Evolutionary conservation across 37 sponge, comb jelly and placozoan genomes (phyloP).

Genomic region (Crambe crambe): DNA sequence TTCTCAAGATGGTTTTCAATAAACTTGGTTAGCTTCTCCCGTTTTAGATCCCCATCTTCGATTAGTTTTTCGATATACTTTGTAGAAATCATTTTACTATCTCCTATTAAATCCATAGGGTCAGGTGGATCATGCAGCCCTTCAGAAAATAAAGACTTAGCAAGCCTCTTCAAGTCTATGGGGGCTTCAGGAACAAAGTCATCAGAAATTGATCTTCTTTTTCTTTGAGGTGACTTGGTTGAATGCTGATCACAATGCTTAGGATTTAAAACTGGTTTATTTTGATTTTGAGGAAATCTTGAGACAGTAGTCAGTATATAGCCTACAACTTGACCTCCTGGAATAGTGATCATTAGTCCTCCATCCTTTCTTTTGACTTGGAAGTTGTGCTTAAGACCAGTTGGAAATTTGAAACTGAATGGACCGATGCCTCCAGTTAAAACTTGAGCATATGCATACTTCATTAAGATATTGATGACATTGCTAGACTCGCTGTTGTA

Average conservation of each 20-base stretch:
- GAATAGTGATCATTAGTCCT: slow-evolving; percentile 3
- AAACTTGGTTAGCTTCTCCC: background rate
- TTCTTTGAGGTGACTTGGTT: background rate
- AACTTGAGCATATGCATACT: slow-evolving; percentile 21
- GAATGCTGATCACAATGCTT: background rate
- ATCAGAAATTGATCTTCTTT: background rate
- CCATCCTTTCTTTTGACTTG: slow-evolving; percentile 13
- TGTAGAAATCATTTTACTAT: background rate
- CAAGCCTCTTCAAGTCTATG: background rate
- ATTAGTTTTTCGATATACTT: background rate
- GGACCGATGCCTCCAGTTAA: slow-evolving; percentile 22
- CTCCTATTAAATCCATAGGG: too few relatives aligned
- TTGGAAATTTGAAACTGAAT: slow-evolving; percentile 1
- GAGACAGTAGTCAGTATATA: slow-evolving; percentile 4
- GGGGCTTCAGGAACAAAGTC: background rate
- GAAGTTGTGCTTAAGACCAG: background rate
- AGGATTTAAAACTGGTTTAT: background rate
- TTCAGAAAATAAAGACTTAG: background rate
- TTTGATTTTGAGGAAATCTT: slow-evolving; percentile 12
- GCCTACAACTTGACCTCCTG: slow-evolving; percentile 24
- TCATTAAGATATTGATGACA: slow-evolving; percentile 15
- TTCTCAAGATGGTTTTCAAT: too few relatives aligned
- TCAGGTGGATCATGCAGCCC: background rate
- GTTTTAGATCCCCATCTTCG: background rate
- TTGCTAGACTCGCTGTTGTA: background rate